Base-by-base conservation (phyloP, 2,888 invertebrate genomes). In the Acleris literana region DNA sequence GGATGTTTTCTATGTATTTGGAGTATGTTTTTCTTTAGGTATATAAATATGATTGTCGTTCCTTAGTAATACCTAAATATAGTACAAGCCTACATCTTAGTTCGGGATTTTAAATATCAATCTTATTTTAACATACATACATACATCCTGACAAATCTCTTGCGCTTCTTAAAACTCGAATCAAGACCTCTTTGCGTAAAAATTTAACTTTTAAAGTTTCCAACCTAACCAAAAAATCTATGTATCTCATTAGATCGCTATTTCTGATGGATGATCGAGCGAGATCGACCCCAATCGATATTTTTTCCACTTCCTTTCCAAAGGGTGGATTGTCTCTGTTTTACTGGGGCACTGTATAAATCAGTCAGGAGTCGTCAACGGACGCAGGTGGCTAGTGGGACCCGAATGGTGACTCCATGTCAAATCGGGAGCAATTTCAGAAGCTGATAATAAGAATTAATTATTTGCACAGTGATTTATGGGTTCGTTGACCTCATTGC, bases 311-410 rank as follows among this genome's bases (percentile, higher is more conserved):
- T 83, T 84, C 80, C 81, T 79, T 80, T 80, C 78, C 76, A 70
- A 64, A 63, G 64, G 77, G 74, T 76, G 81, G 81, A 84, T 86
- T 86, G 85, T 85, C 81, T 86, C 76, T 81, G 78, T 80, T 80
- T 78, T 74, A 75, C 76, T 76, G 77, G 65, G 65, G 69, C 74
- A 70, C 78, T 79, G 68, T 65, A 87, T 89, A 90, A 89, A 90
- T 91, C 91, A 88, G 86, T 81, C 82, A 82, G 76, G 68, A 68
- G 64, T 79, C 81, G 79, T 76, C 80, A 76, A 79, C 89, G 89
- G 89, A 89, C 84, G 86, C 89, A 89, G 89, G 84, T 89, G 90
- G 74, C 70, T 72, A 73, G 4, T 69, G 69, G 70, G 69, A 73
- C 73, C 76, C 71, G 73, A 74, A 72, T 76, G 70, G 70, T 68